A percentile compares a stretch with the other conserved stretches of the same genome.
Conservation (phyloP, 2,113 vertebrate genomes). For the Melospiza melodia region DNA sequence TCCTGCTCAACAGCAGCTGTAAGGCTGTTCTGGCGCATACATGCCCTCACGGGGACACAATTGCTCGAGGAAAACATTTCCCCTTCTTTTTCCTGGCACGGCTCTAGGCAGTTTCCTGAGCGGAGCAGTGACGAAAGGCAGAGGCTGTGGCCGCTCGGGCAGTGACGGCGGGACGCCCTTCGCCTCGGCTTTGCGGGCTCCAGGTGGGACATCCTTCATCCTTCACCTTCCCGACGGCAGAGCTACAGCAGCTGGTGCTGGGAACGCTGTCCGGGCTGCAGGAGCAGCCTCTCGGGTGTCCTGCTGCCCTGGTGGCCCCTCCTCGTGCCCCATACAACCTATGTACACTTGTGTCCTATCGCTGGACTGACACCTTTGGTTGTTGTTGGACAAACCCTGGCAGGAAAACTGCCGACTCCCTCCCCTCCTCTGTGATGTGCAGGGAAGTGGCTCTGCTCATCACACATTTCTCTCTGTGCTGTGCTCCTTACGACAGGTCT, state of each 20-base stretch:
- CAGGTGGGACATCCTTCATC: not conserved
- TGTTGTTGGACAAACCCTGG: not conserved
- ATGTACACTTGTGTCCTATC: accelerated
- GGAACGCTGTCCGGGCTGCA: accelerated
- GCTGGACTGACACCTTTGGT: accelerated
- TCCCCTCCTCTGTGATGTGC: not conserved
- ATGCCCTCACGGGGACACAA: not conserved
- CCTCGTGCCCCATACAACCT: not conserved
- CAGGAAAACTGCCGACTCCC: accelerated
- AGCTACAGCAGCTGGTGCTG: accelerated
- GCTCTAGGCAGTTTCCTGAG: not conserved
- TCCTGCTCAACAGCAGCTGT: not conserved
- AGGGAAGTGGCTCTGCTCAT: not conserved
- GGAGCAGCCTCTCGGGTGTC: accelerated
- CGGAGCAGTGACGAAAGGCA: accelerated
- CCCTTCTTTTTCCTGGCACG: not conserved
- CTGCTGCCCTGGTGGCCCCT: no score
- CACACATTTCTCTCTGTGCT: not conserved
- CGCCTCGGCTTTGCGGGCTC: accelerated
- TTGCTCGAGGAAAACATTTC: not conserved
- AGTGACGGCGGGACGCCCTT: accelerated
- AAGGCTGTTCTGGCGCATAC: not conserved
- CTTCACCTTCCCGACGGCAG: no score
- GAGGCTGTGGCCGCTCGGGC: not conserved
- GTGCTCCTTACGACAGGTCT: accelerated